These are phyloP conservation scores for Acleris sparsana DNA, from an alignment of 2,888 invertebrate genomes.

Conservation along the genomic window DNA sequence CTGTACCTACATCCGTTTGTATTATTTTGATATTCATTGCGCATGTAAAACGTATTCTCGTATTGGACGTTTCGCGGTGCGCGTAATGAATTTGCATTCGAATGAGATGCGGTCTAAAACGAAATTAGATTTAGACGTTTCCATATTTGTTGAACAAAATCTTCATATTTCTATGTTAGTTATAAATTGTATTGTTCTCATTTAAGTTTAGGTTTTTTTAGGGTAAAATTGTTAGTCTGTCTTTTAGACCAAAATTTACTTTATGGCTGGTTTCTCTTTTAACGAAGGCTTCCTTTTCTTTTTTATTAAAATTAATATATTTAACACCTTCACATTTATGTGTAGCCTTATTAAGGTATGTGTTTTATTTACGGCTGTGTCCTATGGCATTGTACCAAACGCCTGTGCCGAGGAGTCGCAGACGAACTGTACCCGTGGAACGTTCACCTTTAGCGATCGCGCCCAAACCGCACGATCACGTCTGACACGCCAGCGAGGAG, in stretches of 20 bases:
- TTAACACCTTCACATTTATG: too few relatives aligned
- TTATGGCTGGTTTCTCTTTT: too few relatives aligned
- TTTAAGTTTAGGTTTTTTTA: too few relatives aligned
- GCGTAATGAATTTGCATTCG: conserved; percentile 56
- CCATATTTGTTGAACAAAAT: conserved; percentile 39
- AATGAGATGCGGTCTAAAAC: conserved; percentile 58
- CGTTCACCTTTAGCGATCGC: conserved; percentile 22
- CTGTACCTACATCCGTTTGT: conserved; percentile 41
- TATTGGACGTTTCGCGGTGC: conserved; percentile 52
- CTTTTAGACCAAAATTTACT: too few relatives aligned
- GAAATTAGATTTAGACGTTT: conserved; percentile 50
- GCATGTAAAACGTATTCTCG: conserved; percentile 51
- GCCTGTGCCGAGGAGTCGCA: background rate
- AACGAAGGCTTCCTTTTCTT: too few relatives aligned
- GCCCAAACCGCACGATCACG: conserved; percentile 23
- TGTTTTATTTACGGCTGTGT: too few relatives aligned
- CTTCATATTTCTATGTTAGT: background rate
- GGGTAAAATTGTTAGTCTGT: too few relatives aligned
- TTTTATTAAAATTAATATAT: too few relatives aligned
- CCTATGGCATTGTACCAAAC: background rate
- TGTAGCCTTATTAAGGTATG: too few relatives aligned
- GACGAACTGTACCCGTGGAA: conserved; percentile 3
- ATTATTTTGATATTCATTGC: conserved; percentile 51
- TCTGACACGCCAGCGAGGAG: conserved; percentile 7
- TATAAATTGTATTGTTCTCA: background rate